phyloP scores from a whole-genome alignment of 2,888 invertebrate species.

The Steinernema carpocapsae region DNA sequence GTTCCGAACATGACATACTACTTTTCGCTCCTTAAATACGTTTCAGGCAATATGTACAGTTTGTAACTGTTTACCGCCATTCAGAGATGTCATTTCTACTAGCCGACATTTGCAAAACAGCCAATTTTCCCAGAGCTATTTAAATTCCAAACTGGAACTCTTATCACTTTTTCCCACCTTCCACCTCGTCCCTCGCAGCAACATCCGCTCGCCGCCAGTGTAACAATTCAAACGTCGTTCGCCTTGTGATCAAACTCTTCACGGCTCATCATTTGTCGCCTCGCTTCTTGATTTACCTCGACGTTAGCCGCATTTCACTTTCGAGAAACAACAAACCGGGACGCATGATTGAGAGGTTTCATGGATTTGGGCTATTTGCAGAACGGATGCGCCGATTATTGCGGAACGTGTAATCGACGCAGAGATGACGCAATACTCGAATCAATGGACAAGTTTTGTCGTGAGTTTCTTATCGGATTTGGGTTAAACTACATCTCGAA shows the following conservation, averaged over 20 bases:
- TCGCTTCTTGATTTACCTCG: neutral
- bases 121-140: too few relatives aligned
- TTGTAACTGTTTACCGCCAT: too few relatives aligned
- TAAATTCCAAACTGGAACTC: neutral
- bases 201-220: neutral
- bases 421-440: neutral
- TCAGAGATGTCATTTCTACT: too few relatives aligned
- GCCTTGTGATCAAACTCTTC: constrained; percentile 14
- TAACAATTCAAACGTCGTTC: constrained; percentile 29
- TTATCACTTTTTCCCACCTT: neutral
- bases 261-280: neutral
- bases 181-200: constrained; percentile 1
- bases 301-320: neutral
- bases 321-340: neutral
- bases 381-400: too few relatives aligned
- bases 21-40: too few relatives aligned
- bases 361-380: too few relatives aligned
- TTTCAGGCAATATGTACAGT: too few relatives aligned
- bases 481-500: neutral
- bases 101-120: too few relatives aligned
- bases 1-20: too few relatives aligned
- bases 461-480: neutral
- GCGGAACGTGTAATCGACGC: neutral
- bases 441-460: constrained; percentile 12
- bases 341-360: neutral